Evolutionary conservation across 2,888 invertebrate genomes (phyloP).

Genomic region (Ormia ochracea): DNA sequence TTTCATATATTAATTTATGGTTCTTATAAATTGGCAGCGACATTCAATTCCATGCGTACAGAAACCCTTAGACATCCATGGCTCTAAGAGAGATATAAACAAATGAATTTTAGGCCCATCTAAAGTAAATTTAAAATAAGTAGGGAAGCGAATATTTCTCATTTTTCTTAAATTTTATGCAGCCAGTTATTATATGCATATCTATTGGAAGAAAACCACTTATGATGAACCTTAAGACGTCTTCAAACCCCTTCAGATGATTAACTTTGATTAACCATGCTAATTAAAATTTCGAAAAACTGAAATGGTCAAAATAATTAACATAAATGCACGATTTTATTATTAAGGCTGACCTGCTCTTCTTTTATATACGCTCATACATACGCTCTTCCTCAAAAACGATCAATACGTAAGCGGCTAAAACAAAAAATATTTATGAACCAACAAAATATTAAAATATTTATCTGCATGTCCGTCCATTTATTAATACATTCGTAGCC

Average conservation of each 20-base stretch:
- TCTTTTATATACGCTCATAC: no score
- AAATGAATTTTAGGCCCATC: no score
- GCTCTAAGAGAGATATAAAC: no score
- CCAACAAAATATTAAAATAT: slow-evolving; percentile 40
- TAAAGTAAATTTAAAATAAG: no score
- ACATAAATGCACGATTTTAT: slow-evolving; percentile 46
- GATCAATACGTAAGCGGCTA: slow-evolving; percentile 25
- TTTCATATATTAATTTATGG: not conserved
- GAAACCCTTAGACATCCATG: no score
- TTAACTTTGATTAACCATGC: not conserved
- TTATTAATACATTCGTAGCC: not conserved
- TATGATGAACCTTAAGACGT: slow-evolving; percentile 1
- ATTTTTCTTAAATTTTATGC: no score
- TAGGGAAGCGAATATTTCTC: no score
- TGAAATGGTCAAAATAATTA: slow-evolving; percentile 31
- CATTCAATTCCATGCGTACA: not conserved
- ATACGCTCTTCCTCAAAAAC: slow-evolving; percentile 36
- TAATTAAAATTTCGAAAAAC: slow-evolving; percentile 5
- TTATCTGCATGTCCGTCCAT: not conserved
- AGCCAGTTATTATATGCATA: no score
- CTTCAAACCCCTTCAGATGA: not conserved
- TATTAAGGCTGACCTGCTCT: slow-evolving; percentile 47
- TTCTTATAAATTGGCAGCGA: not conserved
- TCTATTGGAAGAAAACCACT: not conserved
- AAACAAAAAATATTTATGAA: slow-evolving; percentile 34